Evolutionary conservation across 64 coral and sea anemone species (phyloP).

Genomic region (Porites lutea): DNA sequence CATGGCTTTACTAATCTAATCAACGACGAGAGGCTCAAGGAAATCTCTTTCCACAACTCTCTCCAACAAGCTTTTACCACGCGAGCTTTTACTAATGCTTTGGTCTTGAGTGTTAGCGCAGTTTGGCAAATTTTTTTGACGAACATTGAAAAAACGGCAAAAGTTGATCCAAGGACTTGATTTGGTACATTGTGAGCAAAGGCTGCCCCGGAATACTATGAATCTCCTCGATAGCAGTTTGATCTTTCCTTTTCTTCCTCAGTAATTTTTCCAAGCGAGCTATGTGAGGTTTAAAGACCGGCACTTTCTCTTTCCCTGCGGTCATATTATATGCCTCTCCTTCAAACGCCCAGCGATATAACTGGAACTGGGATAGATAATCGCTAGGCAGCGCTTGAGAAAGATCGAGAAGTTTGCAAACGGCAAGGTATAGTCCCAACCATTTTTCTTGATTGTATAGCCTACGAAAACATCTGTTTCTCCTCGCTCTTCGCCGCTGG

Average conservation of each 20-base stretch:
- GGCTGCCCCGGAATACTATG: constrained; percentile 67
- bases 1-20: background rate
- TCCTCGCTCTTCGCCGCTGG: no score
- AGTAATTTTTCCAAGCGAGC: constrained; percentile 76
- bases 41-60: constrained; percentile 94
- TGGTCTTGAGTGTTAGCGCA: constrained; percentile 27
- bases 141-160: constrained; percentile 81
- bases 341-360: constrained; percentile 99
- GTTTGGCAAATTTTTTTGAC: constrained; percentile 12
- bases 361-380: constrained; percentile 85
- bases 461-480: no score
- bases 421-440: constrained; percentile 88
- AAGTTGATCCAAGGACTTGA: constrained; percentile 91
- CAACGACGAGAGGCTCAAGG: constrained; percentile 81
- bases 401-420: constrained; percentile 93
- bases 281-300: constrained; percentile 85
- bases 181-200: constrained; percentile 91
- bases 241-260: constrained; percentile 51
- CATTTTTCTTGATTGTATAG: constrained; percentile 98
- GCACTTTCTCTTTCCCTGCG: constrained; percentile 25
- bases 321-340: constrained; percentile 63
- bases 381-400: constrained; percentile 71
- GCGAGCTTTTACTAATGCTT: constrained; percentile 21
- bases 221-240: constrained; percentile 27
- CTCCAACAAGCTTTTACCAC: constrained; percentile 63